phyloP scores from a whole-genome alignment of 2,888 invertebrate genomes.

The Volucella zonaria region DNA sequence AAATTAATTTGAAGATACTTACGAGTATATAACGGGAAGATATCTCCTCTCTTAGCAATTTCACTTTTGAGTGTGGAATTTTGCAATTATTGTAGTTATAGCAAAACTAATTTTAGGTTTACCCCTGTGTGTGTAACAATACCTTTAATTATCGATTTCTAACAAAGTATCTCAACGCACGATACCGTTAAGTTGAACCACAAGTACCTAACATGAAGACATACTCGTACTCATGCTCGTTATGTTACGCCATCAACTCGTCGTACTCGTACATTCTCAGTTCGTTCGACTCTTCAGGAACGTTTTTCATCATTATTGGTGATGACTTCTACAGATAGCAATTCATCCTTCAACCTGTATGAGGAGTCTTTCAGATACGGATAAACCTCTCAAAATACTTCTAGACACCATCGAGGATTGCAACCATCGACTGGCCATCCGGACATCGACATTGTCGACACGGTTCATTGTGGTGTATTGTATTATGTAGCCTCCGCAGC shows the following conservation, averaged over 20 bases:
- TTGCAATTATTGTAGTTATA: not conserved
- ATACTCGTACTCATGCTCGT: not conserved
- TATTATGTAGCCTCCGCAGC: slow-evolving; percentile 4
- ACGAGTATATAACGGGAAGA: too few relatives aligned
- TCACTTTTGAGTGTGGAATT: slow-evolving; percentile 14
- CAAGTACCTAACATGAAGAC: slow-evolving; percentile 39
- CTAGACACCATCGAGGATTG: slow-evolving; percentile 37
- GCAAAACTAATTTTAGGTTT: slow-evolving; percentile 6
- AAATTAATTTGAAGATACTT: too few relatives aligned
- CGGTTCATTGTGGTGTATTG: slow-evolving; percentile 55
- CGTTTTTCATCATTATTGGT: slow-evolving; percentile 68
- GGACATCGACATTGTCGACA: slow-evolving; percentile 40
- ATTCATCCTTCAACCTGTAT: slow-evolving; percentile 66
- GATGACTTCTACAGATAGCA: slow-evolving; percentile 71
- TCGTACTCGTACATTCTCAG: slow-evolving; percentile 28
- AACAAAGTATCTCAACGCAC: slow-evolving; percentile 41
- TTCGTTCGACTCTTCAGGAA: slow-evolving; percentile 24
- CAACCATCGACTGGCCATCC: slow-evolving; percentile 26
- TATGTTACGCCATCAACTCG: too few relatives aligned
- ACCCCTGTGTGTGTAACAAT: slow-evolving; percentile 16
- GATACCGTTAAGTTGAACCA: slow-evolving; percentile 64
- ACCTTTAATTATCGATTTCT: slow-evolving; percentile 25
- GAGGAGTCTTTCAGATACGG: slow-evolving; percentile 14
- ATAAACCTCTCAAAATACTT: slow-evolving; percentile 30
- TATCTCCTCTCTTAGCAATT: not conserved